Percentiles rank a stretch among this genome's conserved stretches.
phyloP scores from a whole-genome alignment of 37 sponge, comb jelly and placozoan species.

The Bolinopsis microptera region DNA sequence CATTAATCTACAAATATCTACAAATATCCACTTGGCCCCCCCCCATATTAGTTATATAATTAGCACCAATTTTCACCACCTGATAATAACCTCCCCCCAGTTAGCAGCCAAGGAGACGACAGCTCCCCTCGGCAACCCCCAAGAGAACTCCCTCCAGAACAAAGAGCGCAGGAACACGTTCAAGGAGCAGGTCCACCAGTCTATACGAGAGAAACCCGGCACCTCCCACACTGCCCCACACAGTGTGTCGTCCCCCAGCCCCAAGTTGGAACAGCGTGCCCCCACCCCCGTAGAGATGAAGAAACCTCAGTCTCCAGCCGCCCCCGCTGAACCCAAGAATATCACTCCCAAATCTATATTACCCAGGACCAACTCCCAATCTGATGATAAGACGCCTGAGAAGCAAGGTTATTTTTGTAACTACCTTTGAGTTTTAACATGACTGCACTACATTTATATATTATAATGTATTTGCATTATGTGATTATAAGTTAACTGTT shows the following conservation, averaged over 20 bases:
- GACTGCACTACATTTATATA: too few species aligned
- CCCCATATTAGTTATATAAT: too few species aligned
- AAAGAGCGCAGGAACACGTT: conserved; percentile 25
- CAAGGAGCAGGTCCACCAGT: conserved; percentile 37
- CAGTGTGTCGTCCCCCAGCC: not conserved
- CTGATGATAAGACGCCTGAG: conserved; percentile 30
- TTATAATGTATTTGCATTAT: too few species aligned
- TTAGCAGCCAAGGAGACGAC: not conserved
- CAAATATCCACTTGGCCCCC: too few species aligned
- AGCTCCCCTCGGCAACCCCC: not conserved
- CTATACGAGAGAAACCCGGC: not conserved
- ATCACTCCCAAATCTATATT: conserved; percentile 37
- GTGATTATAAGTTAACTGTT: too few species aligned
- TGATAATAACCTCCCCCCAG: too few species aligned
- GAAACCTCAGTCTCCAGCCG: not conserved
- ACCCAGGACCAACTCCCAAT: conserved; percentile 40
- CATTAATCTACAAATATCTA: too few species aligned
- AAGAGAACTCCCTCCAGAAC: conserved; percentile 9
- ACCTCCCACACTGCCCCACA: not conserved
- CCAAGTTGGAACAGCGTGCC: not conserved
- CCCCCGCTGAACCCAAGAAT: not conserved
- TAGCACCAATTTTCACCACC: too few species aligned
- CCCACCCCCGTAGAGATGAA: not conserved
- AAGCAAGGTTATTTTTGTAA: conserved; percentile 45
- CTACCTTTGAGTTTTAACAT: too few species aligned